phyloP scores from a whole-genome alignment of 2,888 invertebrate species.

The Sesamia inferens region DNA sequence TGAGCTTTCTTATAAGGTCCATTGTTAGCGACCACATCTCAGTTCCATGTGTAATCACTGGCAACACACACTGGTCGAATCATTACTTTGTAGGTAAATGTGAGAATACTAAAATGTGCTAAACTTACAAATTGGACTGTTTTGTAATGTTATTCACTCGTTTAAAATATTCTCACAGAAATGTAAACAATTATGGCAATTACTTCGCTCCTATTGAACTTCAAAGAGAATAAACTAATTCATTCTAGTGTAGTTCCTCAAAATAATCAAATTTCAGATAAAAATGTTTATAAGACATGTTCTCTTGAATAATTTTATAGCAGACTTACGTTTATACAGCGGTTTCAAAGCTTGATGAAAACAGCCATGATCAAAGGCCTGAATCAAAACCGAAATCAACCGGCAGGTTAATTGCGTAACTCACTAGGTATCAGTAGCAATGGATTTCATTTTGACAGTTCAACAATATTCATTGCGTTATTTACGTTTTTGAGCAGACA shows the following conservation, averaged over 20 bases:
- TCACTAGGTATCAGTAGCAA: too few species aligned
- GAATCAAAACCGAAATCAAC: neutral
- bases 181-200: conserved; percentile 10
- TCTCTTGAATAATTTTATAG: neutral
- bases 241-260: neutral
- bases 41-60: too few species aligned
- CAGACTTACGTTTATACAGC: neutral
- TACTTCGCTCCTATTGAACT: neutral
- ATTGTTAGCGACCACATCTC: too few species aligned
- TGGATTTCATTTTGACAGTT: too few species aligned
- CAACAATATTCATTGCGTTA: too few species aligned
- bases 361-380: neutral
- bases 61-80: too few species aligned
- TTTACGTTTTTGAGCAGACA: too few species aligned
- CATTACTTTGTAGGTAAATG: conserved; percentile 1
- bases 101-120: conserved; percentile 18
- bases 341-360: neutral
- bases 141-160: neutral
- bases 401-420: neutral
- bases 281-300: neutral
- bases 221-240: neutral
- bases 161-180: conserved; percentile 29
- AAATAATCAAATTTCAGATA: neutral
- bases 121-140: conserved; percentile 39
- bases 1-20: too few species aligned